Evolutionary conservation across 2,888 invertebrate genomes (phyloP), one percentile per base, ranked within the genome.

Genomic region (Germaria angustata): DNA sequence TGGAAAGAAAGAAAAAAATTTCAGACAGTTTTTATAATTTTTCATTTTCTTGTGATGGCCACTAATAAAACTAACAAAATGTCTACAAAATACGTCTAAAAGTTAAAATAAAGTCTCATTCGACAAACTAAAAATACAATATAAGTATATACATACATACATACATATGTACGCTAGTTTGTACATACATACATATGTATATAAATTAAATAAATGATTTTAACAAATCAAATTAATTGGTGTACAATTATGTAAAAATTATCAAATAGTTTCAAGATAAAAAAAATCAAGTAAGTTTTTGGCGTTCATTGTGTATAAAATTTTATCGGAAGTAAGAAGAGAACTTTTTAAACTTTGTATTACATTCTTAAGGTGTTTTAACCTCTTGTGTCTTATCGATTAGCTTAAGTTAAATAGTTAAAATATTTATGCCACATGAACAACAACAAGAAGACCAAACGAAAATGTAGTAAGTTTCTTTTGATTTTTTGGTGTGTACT

Each of bases 361-460:
- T 44, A 20, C 28, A 68, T 66, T 80, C 44, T 59, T 46, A 53
- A 80, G 72, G 72, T 80, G 51, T 77, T 73, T 82, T 79, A 82
- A 82, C 82, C 79, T 82, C 75, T 82, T 71, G 71, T 41, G 59
- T 46, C 75, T 75, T 79, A 82, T 82, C 82, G 82, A 82, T 82
- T 82, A 82, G 78, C 81, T 78, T 59, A 69, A 82, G 71, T 75
- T 82, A 71, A 82, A 81, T 65, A 65, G 39, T 75, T 82, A 51
- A 82, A 79, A 76, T 76, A 79, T 76, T 75, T 66, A 82, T 82
- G 79, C 11, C 63, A 44, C 66, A 57, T 65, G 39, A 78, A 77
- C 15, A 72, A n/a, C 11, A 55, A 61, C 59, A 39, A 41, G 36
- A 72, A 63, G 57, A 41, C 22, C 7, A 51, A 53, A 73, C 7